Evolutionary conservation across 2,888 invertebrate genomes (phyloP).

Genomic region (Lysandra coridon): DNA sequence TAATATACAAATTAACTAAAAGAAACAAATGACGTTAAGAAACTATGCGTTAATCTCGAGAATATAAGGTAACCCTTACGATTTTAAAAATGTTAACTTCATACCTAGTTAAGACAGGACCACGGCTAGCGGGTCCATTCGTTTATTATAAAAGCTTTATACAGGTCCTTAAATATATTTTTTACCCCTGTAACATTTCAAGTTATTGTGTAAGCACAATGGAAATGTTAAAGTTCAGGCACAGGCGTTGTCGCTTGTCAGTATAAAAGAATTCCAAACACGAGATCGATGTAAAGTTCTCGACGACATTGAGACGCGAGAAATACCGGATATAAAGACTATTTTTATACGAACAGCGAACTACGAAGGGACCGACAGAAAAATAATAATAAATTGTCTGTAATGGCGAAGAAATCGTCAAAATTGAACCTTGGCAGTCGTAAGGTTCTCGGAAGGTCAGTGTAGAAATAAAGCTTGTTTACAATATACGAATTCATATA

Average conservation of each 20-base stretch:
- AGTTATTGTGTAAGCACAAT: not conserved
- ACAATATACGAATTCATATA: constrained; percentile 29
- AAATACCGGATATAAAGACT: constrained; percentile 19
- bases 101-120: too few species aligned
- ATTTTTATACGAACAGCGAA: not conserved
- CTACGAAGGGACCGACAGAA: not conserved
- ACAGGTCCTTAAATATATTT: not conserved
- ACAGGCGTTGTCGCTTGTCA: not conserved
- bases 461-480: constrained; percentile 18
- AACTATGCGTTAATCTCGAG: too few species aligned
- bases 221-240: not conserved
- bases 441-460: constrained; percentile 12
- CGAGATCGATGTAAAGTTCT: not conserved
- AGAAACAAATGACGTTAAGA: too few species aligned
- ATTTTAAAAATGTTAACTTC: too few species aligned
- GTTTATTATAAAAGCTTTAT: not conserved
- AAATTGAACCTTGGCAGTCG: constrained; percentile 25
- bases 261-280: not conserved
- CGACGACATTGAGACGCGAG: constrained; percentile 1
- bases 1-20: too few species aligned
- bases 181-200: not conserved
- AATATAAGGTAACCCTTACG: too few species aligned
- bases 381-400: constrained; percentile 7
- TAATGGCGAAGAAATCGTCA: not conserved
- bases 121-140: too few species aligned